Evolutionary conservation across 2,797 vertebrate species (phyloP), one percentile per base, ranked within the genome.

Genomic region (Carcharodon carcharias): DNA sequence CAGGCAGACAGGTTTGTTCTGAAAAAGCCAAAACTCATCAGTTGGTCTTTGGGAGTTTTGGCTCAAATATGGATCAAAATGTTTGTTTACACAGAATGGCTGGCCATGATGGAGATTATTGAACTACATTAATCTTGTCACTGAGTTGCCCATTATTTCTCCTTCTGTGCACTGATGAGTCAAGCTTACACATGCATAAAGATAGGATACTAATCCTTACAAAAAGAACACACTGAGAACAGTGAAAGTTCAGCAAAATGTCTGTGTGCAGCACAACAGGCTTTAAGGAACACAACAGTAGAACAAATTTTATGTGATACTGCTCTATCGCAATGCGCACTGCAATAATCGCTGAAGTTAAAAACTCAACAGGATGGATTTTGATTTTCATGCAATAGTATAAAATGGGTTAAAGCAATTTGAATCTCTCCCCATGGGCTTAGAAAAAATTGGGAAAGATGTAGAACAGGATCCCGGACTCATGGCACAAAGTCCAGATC

Each of bases 11-110:
- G 40, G 50, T 28, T 87, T 87, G 7, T 11, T 26, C 50, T 54
- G 40, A 87, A 54, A 54, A 87, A 87, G 18, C 82, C 82, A 87
- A 54, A 87, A 8, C 45, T 87, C 82, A 87, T 54, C 82, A 87
- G 82, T 87, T 87, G 82, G 82, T 87, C 82, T 21, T 87, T 54
- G 50, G 82, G 82, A 87, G 54, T 54, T 87, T 87, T 45, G 82
- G 87, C 87, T 58, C 50, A 56, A 31, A 26, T 14, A 31, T 89
- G 87, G 26, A 89, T 54, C 23, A 54, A 88, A 88, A 88, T 88
- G 7, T 26, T 88, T 88, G n/a, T 88, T 88, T 89, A 54, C 87
- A 31, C 31, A 26, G 87, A 35, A 35, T 11, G 73, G 73, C n/a
- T n/a, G 73, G 87, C 54, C 54, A 28, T 35, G 26, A 89, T 89